Evolutionary conservation across 2,888 invertebrate genomes (phyloP).

Genomic region (Labia minor): DNA sequence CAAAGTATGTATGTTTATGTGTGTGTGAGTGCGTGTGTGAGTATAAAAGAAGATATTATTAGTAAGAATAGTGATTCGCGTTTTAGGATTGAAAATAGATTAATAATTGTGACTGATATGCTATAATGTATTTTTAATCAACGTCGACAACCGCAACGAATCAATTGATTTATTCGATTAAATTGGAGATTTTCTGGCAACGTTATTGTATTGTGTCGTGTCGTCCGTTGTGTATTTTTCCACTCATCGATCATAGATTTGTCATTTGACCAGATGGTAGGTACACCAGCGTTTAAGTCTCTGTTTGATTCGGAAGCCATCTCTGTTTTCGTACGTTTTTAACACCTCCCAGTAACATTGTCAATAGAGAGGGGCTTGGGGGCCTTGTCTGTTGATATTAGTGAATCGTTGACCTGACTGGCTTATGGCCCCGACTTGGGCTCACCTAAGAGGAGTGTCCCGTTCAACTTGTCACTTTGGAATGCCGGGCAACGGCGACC

Average conservation of each 20-base stretch:
- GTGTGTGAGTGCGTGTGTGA: background rate
- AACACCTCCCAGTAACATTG: background rate
- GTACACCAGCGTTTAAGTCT: background rate
- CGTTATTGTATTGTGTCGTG: background rate
- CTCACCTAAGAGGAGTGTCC: background rate
- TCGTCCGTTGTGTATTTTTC: background rate
- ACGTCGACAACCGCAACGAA: background rate
- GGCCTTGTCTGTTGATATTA: background rate
- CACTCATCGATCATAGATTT: background rate
- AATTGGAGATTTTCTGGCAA: background rate
- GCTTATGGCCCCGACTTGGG: no score
- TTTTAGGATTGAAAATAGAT: background rate
- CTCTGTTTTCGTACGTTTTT: constrained; percentile 9
- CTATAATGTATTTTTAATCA: background rate
- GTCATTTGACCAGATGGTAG: background rate
- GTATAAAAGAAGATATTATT: background rate
- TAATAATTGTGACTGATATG: constrained; percentile 1
- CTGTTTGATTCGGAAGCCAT: constrained; percentile 8
- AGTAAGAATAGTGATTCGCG: background rate
- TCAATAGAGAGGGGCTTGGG: background rate
- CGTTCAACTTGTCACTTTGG: background rate
- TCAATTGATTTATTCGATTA: background rate
- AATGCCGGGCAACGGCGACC: background rate
- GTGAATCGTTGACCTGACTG: constrained; percentile 2
- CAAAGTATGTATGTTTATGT: background rate